phyloP scores from a whole-genome alignment of 2,113 vertebrate species.

The Ceratotherium simum region DNA sequence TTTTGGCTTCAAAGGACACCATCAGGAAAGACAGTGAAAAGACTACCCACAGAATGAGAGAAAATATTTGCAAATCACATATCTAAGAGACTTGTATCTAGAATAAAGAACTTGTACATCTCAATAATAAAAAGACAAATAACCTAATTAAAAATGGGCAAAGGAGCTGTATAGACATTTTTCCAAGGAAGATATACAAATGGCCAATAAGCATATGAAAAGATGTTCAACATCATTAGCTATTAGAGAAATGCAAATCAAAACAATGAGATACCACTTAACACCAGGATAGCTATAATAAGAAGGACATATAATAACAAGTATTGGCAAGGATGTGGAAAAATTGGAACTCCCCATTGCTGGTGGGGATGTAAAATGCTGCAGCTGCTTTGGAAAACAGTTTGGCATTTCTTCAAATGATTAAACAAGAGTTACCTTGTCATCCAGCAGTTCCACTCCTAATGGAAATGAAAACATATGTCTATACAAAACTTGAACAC shows the following conservation, averaged over 20 bases:
- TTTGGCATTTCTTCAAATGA: conserved; percentile 23
- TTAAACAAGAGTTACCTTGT: not conserved
- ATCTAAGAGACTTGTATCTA: not conserved
- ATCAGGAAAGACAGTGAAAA: not conserved
- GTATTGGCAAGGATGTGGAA: not conserved
- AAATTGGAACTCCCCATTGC: not conserved
- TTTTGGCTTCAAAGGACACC: not conserved
- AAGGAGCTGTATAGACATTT: not conserved
- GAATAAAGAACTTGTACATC: not conserved
- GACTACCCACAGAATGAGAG: not conserved
- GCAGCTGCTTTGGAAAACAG: not conserved
- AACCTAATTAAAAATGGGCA: not conserved
- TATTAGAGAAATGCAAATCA: not conserved
- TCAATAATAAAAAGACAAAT: conserved; percentile 18
- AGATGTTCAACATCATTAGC: not conserved
- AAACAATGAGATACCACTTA: not conserved
- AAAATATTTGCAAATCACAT: not conserved
- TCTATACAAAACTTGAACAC: not conserved
- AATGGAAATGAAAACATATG: not conserved
- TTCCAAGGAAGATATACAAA: not conserved
- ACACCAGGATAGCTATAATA: not conserved
- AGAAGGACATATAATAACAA: not conserved
- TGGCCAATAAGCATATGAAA: not conserved
- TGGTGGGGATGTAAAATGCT: not conserved
- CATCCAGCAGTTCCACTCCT: not conserved